These are phyloP conservation scores for Pediacus dermestoides DNA, from an alignment of 2,888 invertebrate genomes.

Conservation along the genomic window DNA sequence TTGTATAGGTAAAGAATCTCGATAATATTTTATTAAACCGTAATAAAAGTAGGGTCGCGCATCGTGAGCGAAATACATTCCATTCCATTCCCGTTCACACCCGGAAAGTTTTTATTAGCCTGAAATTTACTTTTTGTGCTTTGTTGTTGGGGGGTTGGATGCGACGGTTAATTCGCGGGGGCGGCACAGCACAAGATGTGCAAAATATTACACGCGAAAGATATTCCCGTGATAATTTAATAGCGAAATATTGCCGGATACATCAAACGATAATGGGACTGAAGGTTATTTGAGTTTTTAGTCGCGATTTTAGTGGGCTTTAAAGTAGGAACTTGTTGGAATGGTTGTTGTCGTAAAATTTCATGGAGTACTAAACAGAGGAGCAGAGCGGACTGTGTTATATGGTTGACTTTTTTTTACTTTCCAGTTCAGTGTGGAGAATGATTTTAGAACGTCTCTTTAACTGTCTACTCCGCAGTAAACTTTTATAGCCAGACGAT, in stretches of 20 bases:
- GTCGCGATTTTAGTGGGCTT: conserved; percentile 37
- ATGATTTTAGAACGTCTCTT: conserved; percentile 40
- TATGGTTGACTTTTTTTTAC: conserved; percentile 33
- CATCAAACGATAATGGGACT: conserved; percentile 24
- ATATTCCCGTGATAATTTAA: conserved; percentile 11
- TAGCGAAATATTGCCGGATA: conserved; percentile 17
- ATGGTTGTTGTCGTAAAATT: conserved; percentile 47
- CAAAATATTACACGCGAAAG: conserved; percentile 9
- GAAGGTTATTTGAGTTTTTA: conserved; percentile 34
- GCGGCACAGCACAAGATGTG: conserved; percentile 9
- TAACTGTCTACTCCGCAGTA: conserved; percentile 34
- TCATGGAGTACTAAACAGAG: conserved; percentile 47
- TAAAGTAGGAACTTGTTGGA: conserved; percentile 46
- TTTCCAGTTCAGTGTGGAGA: conserved; percentile 27
- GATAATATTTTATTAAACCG: conserved; percentile 35
- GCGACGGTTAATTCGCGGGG: conserved; percentile 14
- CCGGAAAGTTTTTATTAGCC: conserved; percentile 26
- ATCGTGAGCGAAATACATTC: conserved; percentile 19
- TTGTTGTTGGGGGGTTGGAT: conserved; percentile 2
- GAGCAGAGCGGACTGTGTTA: conserved; percentile 38
- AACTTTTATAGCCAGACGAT: conserved; percentile 32
- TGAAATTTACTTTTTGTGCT: conserved; percentile 17
- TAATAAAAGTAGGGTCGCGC: conserved; percentile 28
- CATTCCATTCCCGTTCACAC: too few relatives aligned
- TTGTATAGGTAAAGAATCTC: conserved; percentile 22